These are phyloP conservation scores for Tachyglossus aculeatus DNA, from an alignment of 2,797 vertebrate species.

Conservation along the genomic window DNA sequence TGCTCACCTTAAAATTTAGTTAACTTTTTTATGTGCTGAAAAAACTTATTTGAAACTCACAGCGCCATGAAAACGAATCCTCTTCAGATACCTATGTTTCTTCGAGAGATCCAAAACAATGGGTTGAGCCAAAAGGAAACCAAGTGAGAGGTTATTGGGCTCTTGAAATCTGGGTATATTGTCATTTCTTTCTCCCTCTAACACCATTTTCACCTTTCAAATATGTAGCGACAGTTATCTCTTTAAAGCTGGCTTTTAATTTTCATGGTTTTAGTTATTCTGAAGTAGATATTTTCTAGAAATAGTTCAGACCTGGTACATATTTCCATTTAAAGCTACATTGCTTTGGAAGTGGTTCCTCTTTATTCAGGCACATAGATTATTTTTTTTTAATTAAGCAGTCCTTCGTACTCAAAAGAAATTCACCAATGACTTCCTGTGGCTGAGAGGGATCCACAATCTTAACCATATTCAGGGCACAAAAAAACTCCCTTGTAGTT, in stretches of 20 bases:
- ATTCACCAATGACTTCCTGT: too few species aligned
- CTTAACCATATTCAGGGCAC: too few species aligned
- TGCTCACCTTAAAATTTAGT: constrained; percentile 23
- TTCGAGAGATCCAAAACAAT: constrained; percentile 12
- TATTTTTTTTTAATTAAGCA: too few species aligned
- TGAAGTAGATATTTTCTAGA: constrained; percentile 60
- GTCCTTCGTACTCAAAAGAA: too few species aligned
- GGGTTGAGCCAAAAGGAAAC: constrained; percentile 31
- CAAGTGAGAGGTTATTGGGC: too few species aligned
- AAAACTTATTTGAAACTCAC: constrained; percentile 38
- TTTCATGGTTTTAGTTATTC: constrained; percentile 53
- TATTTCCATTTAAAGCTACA: constrained; percentile 58
- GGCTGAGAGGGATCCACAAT: too few species aligned
- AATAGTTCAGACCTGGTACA: constrained; percentile 57
- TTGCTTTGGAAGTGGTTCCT: constrained; percentile 52
- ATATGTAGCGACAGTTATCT: constrained; percentile 48
- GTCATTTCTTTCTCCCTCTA: background rate
- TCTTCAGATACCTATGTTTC: background rate
- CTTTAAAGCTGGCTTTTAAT: constrained; percentile 55
- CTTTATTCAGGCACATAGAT: constrained; percentile 30
- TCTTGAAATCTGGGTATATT: constrained; percentile 22
- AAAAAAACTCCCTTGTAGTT: too few species aligned
- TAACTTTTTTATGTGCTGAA: constrained; percentile 25
- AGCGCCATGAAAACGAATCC: constrained; percentile 5
- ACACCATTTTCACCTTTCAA: constrained; percentile 54